A percentile compares a stretch with the other conserved stretches of the same genome.
phyloP scores from a whole-genome alignment of 2,888 invertebrate species.

The Nephrotoma appendiculata region DNA sequence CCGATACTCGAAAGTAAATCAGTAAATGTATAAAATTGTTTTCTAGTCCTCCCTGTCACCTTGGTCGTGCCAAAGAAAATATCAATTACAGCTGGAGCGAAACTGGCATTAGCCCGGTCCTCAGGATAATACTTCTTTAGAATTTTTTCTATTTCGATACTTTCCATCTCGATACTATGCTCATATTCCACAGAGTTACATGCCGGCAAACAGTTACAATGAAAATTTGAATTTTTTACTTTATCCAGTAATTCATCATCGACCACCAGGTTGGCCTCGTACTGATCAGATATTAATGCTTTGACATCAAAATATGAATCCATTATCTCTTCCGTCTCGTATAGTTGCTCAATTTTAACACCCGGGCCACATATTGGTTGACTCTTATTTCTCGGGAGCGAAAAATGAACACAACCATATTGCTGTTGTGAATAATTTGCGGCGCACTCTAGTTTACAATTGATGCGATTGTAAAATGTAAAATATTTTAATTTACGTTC shows the following conservation, averaged over 20 bases:
- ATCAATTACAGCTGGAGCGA: background rate
- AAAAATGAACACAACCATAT: constrained; percentile 29
- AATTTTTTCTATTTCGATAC: background rate
- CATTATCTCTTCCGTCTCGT: background rate
- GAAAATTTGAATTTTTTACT: constrained; percentile 56
- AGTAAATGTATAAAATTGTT: background rate
- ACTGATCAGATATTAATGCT: background rate
- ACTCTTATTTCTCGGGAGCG: background rate
- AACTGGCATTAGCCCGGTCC: background rate
- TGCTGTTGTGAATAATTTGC: constrained; percentile 46
- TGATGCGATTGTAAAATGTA: constrained; percentile 52
- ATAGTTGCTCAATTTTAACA: background rate
- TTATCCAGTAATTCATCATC: constrained; percentile 34
- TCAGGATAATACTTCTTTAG: background rate
- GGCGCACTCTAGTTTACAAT: constrained; percentile 57
- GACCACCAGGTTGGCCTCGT: background rate
- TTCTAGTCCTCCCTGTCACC: background rate
- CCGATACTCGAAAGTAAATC: background rate
- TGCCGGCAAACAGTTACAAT: background rate
- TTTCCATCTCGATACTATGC: background rate
- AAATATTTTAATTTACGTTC: constrained; percentile 44
- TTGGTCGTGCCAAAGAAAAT: background rate
- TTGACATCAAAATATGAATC: background rate
- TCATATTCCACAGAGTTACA: background rate
- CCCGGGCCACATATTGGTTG: background rate